phyloP scores from a whole-genome alignment of 2,797 vertebrate genomes.

The Selene dorsalis region DNA sequence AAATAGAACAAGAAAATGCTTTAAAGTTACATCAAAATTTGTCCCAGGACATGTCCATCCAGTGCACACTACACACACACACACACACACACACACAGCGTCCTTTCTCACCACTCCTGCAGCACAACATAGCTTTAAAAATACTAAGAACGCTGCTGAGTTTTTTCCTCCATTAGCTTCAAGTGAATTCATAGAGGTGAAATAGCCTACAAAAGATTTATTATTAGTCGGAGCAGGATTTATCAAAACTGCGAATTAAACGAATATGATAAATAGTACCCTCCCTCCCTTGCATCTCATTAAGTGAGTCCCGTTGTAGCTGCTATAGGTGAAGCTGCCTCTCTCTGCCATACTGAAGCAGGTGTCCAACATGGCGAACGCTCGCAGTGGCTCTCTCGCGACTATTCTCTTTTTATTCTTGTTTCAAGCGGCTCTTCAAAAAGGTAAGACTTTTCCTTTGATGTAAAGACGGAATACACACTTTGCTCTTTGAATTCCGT shows the following conservation, averaged over 20 bases:
- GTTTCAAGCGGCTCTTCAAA: slow-evolving; percentile 87
- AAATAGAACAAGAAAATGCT: background rate
- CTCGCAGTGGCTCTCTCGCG: slow-evolving; percentile 87
- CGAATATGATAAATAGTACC: slow-evolving; percentile 48
- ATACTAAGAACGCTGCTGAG: background rate
- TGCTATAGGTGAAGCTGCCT: slow-evolving; percentile 82
- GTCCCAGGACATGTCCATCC: background rate
- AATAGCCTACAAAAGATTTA: background rate
- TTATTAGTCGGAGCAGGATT: background rate
- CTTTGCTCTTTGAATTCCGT: slow-evolving; percentile 36
- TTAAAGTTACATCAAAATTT: background rate
- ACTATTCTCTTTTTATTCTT: slow-evolving; percentile 88
- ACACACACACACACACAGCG: background rate
- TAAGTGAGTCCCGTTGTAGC: slow-evolving; percentile 72
- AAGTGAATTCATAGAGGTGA: background rate
- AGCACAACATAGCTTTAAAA: slow-evolving; percentile 12
- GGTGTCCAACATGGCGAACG: slow-evolving; percentile 95
- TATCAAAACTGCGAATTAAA: slow-evolving; percentile 18
- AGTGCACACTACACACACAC: background rate
- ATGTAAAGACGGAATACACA: background rate
- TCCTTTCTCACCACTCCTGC: background rate
- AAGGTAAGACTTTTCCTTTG: slow-evolving; percentile 84
- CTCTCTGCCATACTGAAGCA: slow-evolving; percentile 90
- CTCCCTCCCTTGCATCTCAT: slow-evolving; percentile 79
- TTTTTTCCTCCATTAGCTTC: background rate